Base-by-base conservation (phyloP, 2,888 invertebrate genomes). In the Arrhopalites spinosus region DNA sequence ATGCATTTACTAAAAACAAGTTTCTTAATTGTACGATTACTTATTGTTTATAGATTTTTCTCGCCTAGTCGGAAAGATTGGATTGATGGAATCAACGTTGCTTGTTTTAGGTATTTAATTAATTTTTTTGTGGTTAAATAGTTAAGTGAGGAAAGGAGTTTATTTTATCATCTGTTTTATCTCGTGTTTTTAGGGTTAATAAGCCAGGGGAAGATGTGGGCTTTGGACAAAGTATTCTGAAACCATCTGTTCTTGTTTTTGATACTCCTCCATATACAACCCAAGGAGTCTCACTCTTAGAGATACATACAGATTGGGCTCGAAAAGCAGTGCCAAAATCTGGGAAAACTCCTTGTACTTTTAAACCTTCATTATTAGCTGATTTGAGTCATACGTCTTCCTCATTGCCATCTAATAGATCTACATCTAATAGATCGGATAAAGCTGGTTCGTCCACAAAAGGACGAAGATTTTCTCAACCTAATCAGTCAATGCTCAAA, bases 201-300 rank as follows among this genome's bases (percentile, higher is more conserved):
- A 91, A 92, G 68, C 88, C 89, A 27, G 91, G 91, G 1, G 91
- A 91, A 83, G 95, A 95, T 84, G 93, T 91, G 83, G 96, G 96
- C 0, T 98, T 94, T 84, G 97, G 96, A 0, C 96, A 98, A 86
- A 97, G 96, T 84, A 90, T 98, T 83, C 87, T 98, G 27, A 94
- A 96, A 84, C 90, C 93, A 75, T 91, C 92, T 43, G 91, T 94
- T 85, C 87, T 96, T 11, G 92, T 96, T 64, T 96, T 97, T 85
- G 93, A 95, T 82, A 94, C 95, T 0, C 93, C 94, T 0, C 95
- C 95, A 0, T 95, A 95, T 84, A 93, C 92, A 81, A 88, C 91
- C 56, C 89, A 92, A 83, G 82, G 82, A 15, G 80, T 94, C 2
- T 90, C 91, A 13, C 86, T 93, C 5, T 91, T 93, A 85, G 93